Evolutionary conservation across 2,797 vertebrate species (phyloP), one percentile per base, ranked within the genome.

Genomic region (Meda fulgida): DNA sequence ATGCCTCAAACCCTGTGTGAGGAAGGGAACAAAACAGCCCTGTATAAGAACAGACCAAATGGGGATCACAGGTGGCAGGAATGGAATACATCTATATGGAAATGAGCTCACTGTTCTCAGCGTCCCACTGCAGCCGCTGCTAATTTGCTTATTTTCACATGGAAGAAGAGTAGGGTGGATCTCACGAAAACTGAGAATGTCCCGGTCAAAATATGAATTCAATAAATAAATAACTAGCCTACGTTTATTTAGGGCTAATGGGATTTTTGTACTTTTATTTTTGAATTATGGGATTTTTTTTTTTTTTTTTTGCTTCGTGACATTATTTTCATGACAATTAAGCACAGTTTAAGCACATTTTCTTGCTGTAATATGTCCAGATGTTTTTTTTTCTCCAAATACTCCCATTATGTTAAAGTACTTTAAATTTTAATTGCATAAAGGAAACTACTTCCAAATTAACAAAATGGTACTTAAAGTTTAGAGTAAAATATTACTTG

Each of bases 51-150:
- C 70, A 51, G 71, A 70, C 67, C 85, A 85, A 89, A 90, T 90
- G 87, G 81, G 85, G 84, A 90, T 87, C 81, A 84, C 88, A 90
- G 91, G 87, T 90, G 89, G 86, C 79, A 82, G 60, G 67, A 85
- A 72, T 76, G 71, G 79, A 71, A 31, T 31, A 66, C 29, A 80
- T 83, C 75, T 82, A 73, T 85, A 82, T 89, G 86, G 84, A 87
- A 84, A 87, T 85, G 72, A 87, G 79, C 63, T 76, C 51, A 81
- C 66, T 82, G 58, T 82, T 76, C 34, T 73, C 66, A 78, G 80
- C 75, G 65, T 71, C 65, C 23, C 48, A 71, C 60, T 48, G 26
- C 73, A 65, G 40, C 10, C 78, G 46, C n/a, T 38, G 40, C 36
- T 60, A 38, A 77, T 65, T 53, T 77, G 34, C 31, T 76, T 75